Percentiles rank a stretch among this genome's conserved stretches.
Evolutionary conservation across 2,797 vertebrate genomes (phyloP).

Genomic region (Pitangus sulphuratus): DNA sequence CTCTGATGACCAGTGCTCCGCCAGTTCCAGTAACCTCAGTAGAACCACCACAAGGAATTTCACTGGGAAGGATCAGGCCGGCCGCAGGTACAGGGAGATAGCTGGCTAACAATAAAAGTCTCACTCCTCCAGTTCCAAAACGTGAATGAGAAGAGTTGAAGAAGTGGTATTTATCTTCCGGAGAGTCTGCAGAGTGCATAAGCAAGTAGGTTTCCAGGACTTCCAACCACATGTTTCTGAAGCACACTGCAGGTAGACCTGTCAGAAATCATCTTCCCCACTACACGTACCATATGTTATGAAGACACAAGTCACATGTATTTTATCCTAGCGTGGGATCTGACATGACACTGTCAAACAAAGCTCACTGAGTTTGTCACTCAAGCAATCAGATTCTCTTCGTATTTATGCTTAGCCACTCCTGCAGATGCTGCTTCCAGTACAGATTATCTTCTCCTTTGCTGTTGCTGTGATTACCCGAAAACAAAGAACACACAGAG

Average conservation of each 20-base stretch:
- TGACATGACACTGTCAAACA: neutral
- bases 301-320: neutral
- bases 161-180: neutral
- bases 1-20: accelerated
- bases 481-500: neutral
- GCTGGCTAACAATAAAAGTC: neutral
- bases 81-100: neutral
- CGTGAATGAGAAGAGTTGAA: neutral
- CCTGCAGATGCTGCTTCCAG: neutral
- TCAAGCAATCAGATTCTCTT: neutral
- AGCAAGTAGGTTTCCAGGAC: neutral
- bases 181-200: neutral
- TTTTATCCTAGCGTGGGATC: slow-evolving; percentile 2
- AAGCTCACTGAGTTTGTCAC: neutral
- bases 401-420: neutral
- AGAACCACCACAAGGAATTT: accelerated
- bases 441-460: neutral
- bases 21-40: neutral
- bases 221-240: neutral
- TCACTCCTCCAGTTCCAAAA: neutral
- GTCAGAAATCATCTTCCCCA: neutral
- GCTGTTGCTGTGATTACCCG: neutral
- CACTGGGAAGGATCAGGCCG: neutral
- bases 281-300: neutral
- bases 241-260: neutral